Conservation (phyloP, 2,888 invertebrate genomes). For the Macropis europaea region DNA sequence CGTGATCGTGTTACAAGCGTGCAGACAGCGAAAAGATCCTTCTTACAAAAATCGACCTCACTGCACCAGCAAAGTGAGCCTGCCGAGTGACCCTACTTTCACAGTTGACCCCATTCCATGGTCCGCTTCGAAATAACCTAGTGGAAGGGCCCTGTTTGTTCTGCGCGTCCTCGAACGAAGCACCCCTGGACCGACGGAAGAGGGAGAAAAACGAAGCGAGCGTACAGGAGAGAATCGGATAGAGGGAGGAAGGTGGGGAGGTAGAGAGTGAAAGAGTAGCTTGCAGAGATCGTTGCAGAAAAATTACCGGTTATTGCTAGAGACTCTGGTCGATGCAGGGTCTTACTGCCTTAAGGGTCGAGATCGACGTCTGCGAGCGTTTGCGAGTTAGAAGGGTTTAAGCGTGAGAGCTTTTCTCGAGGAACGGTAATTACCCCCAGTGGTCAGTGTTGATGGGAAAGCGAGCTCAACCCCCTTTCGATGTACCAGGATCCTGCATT, state of each 20-base stretch:
- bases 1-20: not conserved
- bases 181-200: conserved; percentile 19
- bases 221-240: not conserved
- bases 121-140: conserved; percentile 55
- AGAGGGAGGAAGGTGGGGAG: conserved; percentile 12
- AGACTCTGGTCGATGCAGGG: conserved; percentile 38
- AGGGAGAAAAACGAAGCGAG: conserved; percentile 9
- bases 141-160: conserved; percentile 41
- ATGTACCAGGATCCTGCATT: conserved; percentile 40
- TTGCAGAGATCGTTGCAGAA: conserved; percentile 65
- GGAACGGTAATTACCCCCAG: conserved; percentile 76
- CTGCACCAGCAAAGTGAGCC: not conserved
- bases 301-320: conserved; percentile 72
- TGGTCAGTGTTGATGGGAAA: conserved; percentile 67
- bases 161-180: conserved; percentile 13
- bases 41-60: conserved; percentile 31
- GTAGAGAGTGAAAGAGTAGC: conserved; percentile 7
- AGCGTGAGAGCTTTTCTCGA: conserved; percentile 76
- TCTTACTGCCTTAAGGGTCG: conserved; percentile 52
- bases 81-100: conserved; percentile 55
- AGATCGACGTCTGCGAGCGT: conserved; percentile 37
- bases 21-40: conserved; percentile 6
- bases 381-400: conserved; percentile 62
- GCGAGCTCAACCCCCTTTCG: conserved; percentile 47
- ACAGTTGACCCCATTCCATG: conserved; percentile 73